phyloP scores from a whole-genome alignment of 2,113 vertebrate genomes.

The Bos indicus region DNA sequence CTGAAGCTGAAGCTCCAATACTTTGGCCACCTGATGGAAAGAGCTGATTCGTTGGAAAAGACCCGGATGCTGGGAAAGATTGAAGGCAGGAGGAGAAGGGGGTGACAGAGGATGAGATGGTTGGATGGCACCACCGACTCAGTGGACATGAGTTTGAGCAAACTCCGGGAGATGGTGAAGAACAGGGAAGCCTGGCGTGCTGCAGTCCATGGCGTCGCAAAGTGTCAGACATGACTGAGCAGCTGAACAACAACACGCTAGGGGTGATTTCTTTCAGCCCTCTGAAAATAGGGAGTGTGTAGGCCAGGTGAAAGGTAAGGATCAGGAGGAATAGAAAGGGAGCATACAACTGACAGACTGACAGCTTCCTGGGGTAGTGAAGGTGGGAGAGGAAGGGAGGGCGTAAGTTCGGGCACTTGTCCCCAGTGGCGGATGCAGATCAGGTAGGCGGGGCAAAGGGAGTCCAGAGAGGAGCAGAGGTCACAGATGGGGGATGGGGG shows the following conservation, averaged over 20 bases:
- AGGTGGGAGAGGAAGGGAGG: neutral
- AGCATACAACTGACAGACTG: neutral
- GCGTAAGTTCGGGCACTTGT: neutral
- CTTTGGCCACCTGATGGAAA: neutral
- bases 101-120: neutral
- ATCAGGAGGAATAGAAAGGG: neutral
- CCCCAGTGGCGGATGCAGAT: neutral
- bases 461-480: neutral
- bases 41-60: neutral
- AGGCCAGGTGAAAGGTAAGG: neutral
- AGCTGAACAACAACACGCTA: neutral
- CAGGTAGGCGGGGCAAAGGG: neutral
- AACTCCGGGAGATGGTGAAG: neutral
- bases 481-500: neutral
- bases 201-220: neutral
- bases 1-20: neutral
- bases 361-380: neutral
- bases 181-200: neutral
- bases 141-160: neutral
- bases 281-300: neutral
- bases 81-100: neutral
- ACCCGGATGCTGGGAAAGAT: neutral
- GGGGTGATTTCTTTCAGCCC: neutral
- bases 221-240: neutral
- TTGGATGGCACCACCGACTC: neutral